Base-by-base conservation (phyloP, 1,140 invertebrate genomes). In the Drosophila parvula region DNA sequence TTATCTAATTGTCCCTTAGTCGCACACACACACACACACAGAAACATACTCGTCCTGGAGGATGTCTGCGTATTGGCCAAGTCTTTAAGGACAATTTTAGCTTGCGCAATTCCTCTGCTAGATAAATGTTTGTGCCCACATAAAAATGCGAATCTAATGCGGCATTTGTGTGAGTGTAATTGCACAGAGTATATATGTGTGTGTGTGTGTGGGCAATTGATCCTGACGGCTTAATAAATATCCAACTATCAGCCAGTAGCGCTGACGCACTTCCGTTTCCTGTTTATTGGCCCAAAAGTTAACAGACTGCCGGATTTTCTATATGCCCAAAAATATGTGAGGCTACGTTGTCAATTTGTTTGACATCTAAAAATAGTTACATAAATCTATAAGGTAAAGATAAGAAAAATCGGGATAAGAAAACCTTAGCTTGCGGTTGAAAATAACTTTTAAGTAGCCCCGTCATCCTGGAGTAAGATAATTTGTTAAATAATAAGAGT, bases 131-230 rank as follows among this genome's bases (percentile, higher is more conserved):
- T 74, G 58, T 74, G 34, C 38, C 71, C 32, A 51, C 68, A 63
- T 67, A 69, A 88, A 88, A 78, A 88, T 83, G 77, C 62, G 77
- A 78, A 77, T 77, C 63, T 86, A 86, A 86, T 86, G 76, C 82
- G 75, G 63, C 60, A 76, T 78, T 82, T 82, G 76, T 88, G 58
- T 79, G 51, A 64, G 57, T 79, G 63, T 78, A 79, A 85, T 85
- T 81, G 78, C 78, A 79, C 45, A n/a, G 38, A 30, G 58, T 63
- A 32, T 62, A 16, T 22, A 11, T 51, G 22, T 32, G 16, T 65
- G 4, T 48, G 43, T 56, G 50, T 61, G 41, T 48, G 36, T 45
- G 28, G 61, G 69, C 59, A 84, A 85, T 79, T 81, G 70, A 79
- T 81, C 65, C 82, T 65, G 67, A 38, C 56, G 63, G 62, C 86